These are phyloP conservation scores for Columba livia DNA, from an alignment of 2,113 vertebrate species.

Conservation along the genomic window DNA sequence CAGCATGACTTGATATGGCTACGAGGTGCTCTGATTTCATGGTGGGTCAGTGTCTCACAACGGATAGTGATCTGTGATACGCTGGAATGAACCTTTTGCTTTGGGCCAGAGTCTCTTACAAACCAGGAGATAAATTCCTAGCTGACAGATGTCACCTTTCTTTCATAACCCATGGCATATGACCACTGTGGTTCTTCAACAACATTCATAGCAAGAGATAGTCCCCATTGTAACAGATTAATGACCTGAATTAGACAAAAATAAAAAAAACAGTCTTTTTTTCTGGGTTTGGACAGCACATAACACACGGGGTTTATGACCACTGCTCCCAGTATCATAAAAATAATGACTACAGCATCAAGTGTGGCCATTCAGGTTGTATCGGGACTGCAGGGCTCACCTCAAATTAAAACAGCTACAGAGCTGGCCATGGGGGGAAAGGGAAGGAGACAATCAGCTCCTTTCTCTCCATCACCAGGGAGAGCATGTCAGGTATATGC, in stretches of 20 bases:
- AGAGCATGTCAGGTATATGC: not conserved
- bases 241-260: not conserved
- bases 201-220: not conserved
- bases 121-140: not conserved
- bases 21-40: accelerated
- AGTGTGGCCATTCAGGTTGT: not conserved
- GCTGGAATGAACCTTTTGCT: not conserved
- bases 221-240: not conserved
- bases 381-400: not conserved
- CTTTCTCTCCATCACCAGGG: not conserved
- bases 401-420: not conserved
- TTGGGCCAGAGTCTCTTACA: not conserved
- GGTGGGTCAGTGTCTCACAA: not conserved
- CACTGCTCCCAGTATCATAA: not conserved
- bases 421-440: not conserved
- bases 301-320: not conserved
- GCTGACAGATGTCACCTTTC: not conserved
- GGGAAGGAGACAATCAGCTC: not conserved
- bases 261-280: not conserved
- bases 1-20: accelerated
- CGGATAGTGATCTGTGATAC: not conserved
- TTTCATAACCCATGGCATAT: not conserved
- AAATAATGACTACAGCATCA: not conserved
- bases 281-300: not conserved
- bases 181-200: not conserved